These are phyloP conservation scores for Columba livia DNA, from an alignment of 2,113 vertebrate genomes.

Conservation along the genomic window DNA sequence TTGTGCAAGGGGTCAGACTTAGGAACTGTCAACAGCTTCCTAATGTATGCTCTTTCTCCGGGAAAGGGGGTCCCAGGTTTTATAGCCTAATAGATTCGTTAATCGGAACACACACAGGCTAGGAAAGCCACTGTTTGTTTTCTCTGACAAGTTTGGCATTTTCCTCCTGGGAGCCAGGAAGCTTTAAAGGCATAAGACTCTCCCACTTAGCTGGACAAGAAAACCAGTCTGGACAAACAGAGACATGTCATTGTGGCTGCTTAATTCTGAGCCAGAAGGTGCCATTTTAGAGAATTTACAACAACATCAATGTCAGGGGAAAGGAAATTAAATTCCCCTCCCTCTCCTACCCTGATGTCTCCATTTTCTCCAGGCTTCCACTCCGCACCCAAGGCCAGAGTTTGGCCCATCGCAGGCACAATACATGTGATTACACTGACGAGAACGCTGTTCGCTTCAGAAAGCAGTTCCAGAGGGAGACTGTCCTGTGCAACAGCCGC, in stretches of 20 bases:
- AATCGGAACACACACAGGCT: constrained; percentile 75
- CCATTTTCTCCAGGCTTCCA: constrained; percentile 5
- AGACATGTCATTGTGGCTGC: constrained; percentile 45
- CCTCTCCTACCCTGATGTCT: background rate
- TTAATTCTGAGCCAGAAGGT: constrained; percentile 51
- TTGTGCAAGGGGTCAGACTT: constrained; percentile 65
- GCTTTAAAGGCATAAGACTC: constrained; percentile 50
- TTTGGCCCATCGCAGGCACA: background rate
- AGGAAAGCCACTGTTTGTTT: constrained; percentile 73
- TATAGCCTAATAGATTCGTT: constrained; percentile 63
- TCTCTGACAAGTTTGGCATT: constrained; percentile 71
- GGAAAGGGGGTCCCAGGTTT: constrained; percentile 67
- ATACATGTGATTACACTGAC: background rate
- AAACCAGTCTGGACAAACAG: constrained; percentile 69
- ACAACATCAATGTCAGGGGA: constrained; percentile 39
- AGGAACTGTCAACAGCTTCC: constrained; percentile 76
- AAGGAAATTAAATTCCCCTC: constrained; percentile 55
- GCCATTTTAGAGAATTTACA: constrained; percentile 54
- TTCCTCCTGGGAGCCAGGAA: constrained; percentile 56
- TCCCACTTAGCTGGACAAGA: constrained; percentile 66
- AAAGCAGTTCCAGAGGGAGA: background rate
- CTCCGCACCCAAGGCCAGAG: background rate
- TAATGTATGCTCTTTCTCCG: constrained; percentile 64
- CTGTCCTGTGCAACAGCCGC: background rate
- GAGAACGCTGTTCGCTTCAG: background rate